Percentiles rank a stretch among this genome's conserved stretches.
Conservation (phyloP, 2,113 vertebrate species). For the Verasper variegatus region DNA sequence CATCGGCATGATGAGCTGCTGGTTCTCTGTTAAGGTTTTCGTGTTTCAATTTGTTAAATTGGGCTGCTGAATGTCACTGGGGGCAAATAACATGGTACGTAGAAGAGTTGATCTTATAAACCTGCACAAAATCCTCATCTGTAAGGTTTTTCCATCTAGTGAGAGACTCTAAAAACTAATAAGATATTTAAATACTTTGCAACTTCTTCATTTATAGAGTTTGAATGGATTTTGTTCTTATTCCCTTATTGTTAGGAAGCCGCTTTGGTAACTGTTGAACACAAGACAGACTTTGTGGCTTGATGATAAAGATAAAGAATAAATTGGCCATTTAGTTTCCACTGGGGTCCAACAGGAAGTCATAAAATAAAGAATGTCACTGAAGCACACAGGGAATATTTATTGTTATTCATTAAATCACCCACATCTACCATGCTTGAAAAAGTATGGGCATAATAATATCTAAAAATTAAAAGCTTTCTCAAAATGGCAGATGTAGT, state of each 20-base stretch:
- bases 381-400: conserved; percentile 59
- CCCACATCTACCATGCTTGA: too few relatives aligned
- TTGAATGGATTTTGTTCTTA: too few relatives aligned
- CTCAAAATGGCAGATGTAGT: too few relatives aligned
- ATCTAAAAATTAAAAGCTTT: too few relatives aligned
- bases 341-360: conserved; percentile 37
- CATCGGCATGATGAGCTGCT: not conserved
- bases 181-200: not conserved
- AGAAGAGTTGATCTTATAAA: not conserved
- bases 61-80: too few relatives aligned
- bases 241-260: too few relatives aligned
- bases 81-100: not conserved
- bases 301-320: conserved; percentile 2
- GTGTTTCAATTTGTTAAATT: not conserved
- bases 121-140: not conserved
- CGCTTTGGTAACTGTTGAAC: not conserved
- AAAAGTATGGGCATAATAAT: too few relatives aligned
- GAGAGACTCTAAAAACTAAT: not conserved
- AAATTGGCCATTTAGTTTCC: conserved; percentile 23
- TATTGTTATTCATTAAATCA: conserved; percentile 22
- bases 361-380: conserved; percentile 18
- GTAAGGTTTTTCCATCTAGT: not conserved
- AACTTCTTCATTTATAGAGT: not conserved
- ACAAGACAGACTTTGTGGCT: not conserved
- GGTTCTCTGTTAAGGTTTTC: not conserved